These are phyloP conservation scores for Turritopsis dohrnii DNA, from an alignment of 30 jellyfish, hydroid and myxozoan genomes.

Conservation along the genomic window DNA sequence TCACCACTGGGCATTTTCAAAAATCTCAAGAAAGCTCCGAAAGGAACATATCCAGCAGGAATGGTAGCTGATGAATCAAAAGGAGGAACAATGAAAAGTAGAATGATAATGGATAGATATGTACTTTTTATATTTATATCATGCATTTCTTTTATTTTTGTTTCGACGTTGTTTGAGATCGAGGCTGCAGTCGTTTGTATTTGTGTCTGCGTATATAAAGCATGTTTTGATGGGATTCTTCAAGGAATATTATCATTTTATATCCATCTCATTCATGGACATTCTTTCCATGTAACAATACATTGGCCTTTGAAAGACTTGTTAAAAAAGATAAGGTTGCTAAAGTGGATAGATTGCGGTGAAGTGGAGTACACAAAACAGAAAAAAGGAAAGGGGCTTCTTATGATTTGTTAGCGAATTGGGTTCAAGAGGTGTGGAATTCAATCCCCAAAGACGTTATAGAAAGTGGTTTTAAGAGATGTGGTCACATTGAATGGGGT, in stretches of 20 bases:
- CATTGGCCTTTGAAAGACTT: conserved; percentile 7
- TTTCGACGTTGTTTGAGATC: too few species aligned
- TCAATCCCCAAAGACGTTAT: not conserved
- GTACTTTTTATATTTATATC: too few species aligned
- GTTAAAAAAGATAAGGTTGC: not conserved
- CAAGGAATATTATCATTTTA: too few species aligned
- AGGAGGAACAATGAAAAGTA: not conserved
- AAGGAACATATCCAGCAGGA: not conserved
- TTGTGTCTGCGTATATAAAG: too few species aligned
- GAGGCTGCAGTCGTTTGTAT: too few species aligned
- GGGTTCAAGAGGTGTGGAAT: not conserved
- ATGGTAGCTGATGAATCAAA: not conserved
- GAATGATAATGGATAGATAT: not conserved
- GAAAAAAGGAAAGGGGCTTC: too few species aligned
- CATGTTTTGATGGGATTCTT: too few species aligned
- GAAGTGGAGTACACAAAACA: too few species aligned
- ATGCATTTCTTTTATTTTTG: too few species aligned
- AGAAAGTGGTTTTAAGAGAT: not conserved
- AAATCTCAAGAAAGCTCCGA: not conserved
- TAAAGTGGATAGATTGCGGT: not conserved
- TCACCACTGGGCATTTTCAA: not conserved
- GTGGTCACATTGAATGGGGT: not conserved
- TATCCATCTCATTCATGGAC: too few species aligned
- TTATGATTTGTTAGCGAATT: not conserved
- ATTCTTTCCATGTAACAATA: too few species aligned